phyloP scores from a whole-genome alignment of 2,797 vertebrate species.

The Amniataba percoides region DNA sequence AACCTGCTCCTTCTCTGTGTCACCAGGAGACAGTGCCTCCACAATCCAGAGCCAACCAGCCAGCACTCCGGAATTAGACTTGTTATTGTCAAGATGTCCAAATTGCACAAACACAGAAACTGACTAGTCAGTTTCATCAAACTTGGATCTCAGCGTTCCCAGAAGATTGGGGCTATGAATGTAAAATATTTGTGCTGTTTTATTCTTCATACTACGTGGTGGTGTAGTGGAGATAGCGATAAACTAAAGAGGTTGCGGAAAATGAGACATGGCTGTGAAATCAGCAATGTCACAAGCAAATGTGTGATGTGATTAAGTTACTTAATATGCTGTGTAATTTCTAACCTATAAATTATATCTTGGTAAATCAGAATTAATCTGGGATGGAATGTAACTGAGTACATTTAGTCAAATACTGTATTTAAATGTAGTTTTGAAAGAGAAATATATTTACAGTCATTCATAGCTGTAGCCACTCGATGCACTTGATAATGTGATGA shows the following conservation, averaged over 20 bases:
- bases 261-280: slow-evolving; percentile 5
- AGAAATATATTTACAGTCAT: background rate
- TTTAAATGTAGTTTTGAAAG: background rate
- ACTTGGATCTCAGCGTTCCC: slow-evolving; percentile 21
- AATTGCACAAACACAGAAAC: background rate
- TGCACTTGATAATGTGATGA: background rate
- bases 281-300: slow-evolving; percentile 10
- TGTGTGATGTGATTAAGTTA: no score
- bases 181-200: slow-evolving; percentile 19
- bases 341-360: background rate
- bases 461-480: no score
- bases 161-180: slow-evolving; percentile 1
- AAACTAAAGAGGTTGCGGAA: slow-evolving; percentile 16
- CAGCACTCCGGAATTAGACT: slow-evolving; percentile 26
- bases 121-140: background rate
- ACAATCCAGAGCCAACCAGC: slow-evolving; percentile 23
- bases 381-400: background rate
- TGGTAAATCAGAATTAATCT: background rate
- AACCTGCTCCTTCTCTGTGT: slow-evolving; percentile 69
- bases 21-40: slow-evolving; percentile 55
- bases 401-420: background rate
- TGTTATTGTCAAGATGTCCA: slow-evolving; percentile 47
- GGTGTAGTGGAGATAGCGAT: background rate
- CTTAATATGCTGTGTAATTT: background rate
- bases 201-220: background rate